Base-by-base conservation (phyloP, 2,888 invertebrate species). In the Auanema freiburgensis region DNA sequence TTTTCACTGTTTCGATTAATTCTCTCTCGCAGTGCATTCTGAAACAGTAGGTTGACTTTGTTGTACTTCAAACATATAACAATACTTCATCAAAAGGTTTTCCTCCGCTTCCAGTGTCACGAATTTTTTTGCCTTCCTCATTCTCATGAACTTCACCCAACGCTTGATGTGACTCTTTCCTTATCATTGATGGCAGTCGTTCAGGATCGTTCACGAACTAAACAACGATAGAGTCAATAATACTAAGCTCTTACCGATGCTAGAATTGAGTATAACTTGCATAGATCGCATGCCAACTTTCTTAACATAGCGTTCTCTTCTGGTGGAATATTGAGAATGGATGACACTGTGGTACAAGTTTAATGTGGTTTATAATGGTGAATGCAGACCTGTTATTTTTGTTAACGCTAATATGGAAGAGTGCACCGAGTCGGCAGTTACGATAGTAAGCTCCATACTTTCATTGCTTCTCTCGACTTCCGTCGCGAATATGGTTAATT, bases 221-320 rank as follows among this genome's bases (percentile, higher is more conserved):
- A n/a, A 33, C 33, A 33, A 33, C 33, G 8, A 33, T 33, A 33
- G 8, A 33, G n/a, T n/a, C 8, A 8, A n/a, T n/a, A 10, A 6
- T n/a, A 6, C 24, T 16, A 8, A 16, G 21, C 8, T 23, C 24
- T 24, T 23, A 25, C 25, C 16, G 18, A 21, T 5, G 16, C 21
- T 8, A 33, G 8, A 5, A 33, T 33, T 3, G 33, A 33, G 8
- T 33, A 33, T 33, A 33, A 8, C 8, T 33, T 50, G 18, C 64
- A 61, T 25, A 75, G 57, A 18, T 75, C 73, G 50, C 69, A 67
- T 12, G 73, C 69, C 11, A 74, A 69, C 12, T 58, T 57, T 10
- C 77, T 59, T 6, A 77, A 49, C 72, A 74, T 74, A 40, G 66
- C 69, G n/a, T 64, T 64, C 57, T 77, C 77, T 14, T 75, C 69